Base-by-base conservation (phyloP, 2,113 vertebrate species). In the Macroglossus sobrinus region DNA sequence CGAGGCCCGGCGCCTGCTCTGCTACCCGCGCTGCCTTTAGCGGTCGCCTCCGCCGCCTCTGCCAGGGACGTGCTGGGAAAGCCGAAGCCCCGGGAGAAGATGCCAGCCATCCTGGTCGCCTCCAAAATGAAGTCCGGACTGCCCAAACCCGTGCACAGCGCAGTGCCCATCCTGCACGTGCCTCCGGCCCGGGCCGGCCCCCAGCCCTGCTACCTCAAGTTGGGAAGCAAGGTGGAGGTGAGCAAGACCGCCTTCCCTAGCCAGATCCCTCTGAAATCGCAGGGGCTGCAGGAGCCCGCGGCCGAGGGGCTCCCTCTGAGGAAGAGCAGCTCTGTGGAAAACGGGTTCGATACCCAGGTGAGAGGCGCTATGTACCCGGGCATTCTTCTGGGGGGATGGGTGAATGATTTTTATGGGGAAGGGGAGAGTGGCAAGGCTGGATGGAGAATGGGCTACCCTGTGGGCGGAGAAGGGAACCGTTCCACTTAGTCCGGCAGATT, bases 71-170 rank as follows among this genome's bases (percentile, higher is more conserved):
- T 98, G 98, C 98, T 98, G 97, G 97, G 98, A 98, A 98, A 98
- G 97, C 98, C 97, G 97, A 98, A 98, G 95, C 97, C 97, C 95
- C 91, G 97, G 94, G 97, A 98, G 99, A 99, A 99, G 98, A 99
- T 99, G 99, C 99, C 99, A 98, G 99, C 99, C 98, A 99, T 99
- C 98, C 99, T 99, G 98, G 99, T 99, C 98, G 99, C 99, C 98
- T 99, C 99, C 98, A 99, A 99, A 98, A 99, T 99, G 99, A 99
- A 99, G 98, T 99, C 99, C 35, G 99, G 99, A 99, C 99, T 99
- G 91, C 99, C 99, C 84, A 99, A 99, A 98, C 99, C 99, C 88
- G 98, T 99, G 80, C 99, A 99, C 98, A 99, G 99, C 63, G 99
- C 99, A 80, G 98, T 99, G 89, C 99, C 99, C 14, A 99, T 99